phyloP scores from a whole-genome alignment of 2,888 invertebrate genomes.

The Pollenia amentaria region DNA sequence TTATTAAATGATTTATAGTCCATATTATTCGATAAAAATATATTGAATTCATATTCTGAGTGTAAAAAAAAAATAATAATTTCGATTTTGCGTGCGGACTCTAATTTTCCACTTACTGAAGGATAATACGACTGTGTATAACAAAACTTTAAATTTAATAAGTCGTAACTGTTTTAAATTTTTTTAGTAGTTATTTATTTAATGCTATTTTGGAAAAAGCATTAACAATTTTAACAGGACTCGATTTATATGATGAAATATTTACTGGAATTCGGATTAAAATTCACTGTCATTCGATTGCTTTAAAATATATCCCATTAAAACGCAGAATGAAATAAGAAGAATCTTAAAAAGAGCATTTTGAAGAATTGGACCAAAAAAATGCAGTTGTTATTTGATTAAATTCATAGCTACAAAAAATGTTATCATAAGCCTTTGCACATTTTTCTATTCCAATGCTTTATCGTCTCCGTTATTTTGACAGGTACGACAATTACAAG shows the following conservation, averaged over 20 bases:
- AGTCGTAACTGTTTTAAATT: not conserved
- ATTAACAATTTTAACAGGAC: no score
- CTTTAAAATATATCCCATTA: no score
- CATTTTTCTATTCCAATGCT: not conserved
- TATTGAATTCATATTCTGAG: slow-evolving; percentile 1
- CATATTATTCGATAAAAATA: slow-evolving; percentile 17
- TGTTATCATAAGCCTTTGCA: not conserved
- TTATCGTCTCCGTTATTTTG: not conserved
- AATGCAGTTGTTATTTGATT: no score
- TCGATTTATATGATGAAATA: no score
- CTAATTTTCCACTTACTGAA: slow-evolving; percentile 15
- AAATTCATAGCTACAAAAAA: no score
- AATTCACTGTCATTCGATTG: no score
- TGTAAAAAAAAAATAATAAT: not conserved
- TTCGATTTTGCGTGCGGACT: not conserved
- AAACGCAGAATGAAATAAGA: no score
- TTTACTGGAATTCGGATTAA: no score
- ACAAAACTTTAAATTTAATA: not conserved
- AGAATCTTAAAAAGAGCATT: no score
- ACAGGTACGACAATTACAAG: slow-evolving; percentile 85
- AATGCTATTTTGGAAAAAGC: no score
- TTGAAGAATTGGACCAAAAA: no score
- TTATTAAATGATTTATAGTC: slow-evolving; percentile 44
- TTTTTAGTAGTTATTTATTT: no score
- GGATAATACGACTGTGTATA: not conserved